These are phyloP conservation scores for Tethya wilhelma DNA, from an alignment of 37 sponge, comb jelly and placozoan species.

Conservation along the genomic window DNA sequence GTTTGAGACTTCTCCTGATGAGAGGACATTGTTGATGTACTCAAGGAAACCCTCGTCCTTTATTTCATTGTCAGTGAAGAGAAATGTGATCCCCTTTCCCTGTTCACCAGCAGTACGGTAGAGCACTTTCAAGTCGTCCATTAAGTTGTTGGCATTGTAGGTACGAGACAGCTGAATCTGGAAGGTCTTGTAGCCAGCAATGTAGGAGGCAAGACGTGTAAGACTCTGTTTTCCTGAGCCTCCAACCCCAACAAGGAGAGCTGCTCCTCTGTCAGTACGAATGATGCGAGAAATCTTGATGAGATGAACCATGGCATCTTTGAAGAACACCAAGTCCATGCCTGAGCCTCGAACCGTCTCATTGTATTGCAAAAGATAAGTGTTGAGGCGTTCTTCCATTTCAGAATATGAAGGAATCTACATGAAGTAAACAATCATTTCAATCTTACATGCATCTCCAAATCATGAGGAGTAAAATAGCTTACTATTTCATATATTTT, in stretches of 20 bases:
- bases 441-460: not conserved
- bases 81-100: constrained; percentile 95
- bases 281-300: constrained; percentile 97
- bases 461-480: not conserved
- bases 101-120: constrained; percentile 90
- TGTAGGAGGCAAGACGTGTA: constrained; percentile 98
- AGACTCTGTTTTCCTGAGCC: constrained; percentile 99
- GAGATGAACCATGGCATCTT: constrained; percentile 98
- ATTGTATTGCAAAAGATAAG: constrained; percentile 90
- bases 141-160: constrained; percentile 95
- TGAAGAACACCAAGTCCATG: constrained; percentile 99
- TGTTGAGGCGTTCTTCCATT: constrained; percentile 76
- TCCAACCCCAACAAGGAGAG: constrained; percentile 98
- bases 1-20: constrained; percentile 99
- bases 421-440: not conserved
- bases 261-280: constrained; percentile 96
- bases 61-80: constrained; percentile 99
- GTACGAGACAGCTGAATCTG: constrained; percentile 97
- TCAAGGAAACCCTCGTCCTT: constrained; percentile 99
- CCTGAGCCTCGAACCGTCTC: constrained; percentile 96
- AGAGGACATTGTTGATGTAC: constrained; percentile 98
- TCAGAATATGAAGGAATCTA: constrained; percentile 79
- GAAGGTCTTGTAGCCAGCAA: constrained; percentile 98
- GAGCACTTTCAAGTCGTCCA: constrained; percentile 96
- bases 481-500: constrained; percentile 96